Base-by-base conservation (phyloP, 2,113 vertebrate genomes). In the Pampusana beccarii region DNA sequence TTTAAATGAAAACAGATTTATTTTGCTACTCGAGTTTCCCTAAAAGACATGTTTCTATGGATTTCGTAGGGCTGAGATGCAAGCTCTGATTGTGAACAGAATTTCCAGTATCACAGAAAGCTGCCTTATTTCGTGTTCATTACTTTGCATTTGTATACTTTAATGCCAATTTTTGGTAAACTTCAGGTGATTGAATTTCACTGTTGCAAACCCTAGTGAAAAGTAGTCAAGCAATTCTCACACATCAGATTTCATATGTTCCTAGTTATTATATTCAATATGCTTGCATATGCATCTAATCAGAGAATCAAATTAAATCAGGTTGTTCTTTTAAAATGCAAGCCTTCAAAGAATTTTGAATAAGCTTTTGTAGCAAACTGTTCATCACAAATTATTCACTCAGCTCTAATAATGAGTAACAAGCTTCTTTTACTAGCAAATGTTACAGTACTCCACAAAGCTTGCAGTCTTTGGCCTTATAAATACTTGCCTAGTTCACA, bases 1-100 rank as follows among this genome's bases (percentile, higher is more conserved):
- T 56, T 87, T 90, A 80, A 93, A 94, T 64, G 18, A 92, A 92
- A 94, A 34, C 12, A 90, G 29, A 80, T 92, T 93, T 80, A 48
- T 89, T 95, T 91, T 77, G 53, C 9, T 80, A 48, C 26, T 77
- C 31, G 50, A 62, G 25, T 80, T 90, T 86, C n/a, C 34, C 10
- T 65, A 83, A 80, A 82, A 88, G 31, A 3, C n/a, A 83, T 6
- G 20, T 70, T 91, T 73, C 42, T 60, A 31, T 60, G 34, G 34
- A 90, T 70, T 62, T 56, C 83, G 17, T n/a, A 60, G 34, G 46
- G 58, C 34, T 81, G 11, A 93, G 69, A 93, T 88, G 26, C 16
- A 88, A 83, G 48, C 23, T 90, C 29, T n/a, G 23, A 4, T 42
- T 64, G 9, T 66, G 69, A 94, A 94, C 3, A 80, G 13, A 69